A percentile compares a stretch with the other conserved stretches of the same genome.
Conservation (phyloP, 2,113 vertebrate genomes). For the Dolichotis patagonum region DNA sequence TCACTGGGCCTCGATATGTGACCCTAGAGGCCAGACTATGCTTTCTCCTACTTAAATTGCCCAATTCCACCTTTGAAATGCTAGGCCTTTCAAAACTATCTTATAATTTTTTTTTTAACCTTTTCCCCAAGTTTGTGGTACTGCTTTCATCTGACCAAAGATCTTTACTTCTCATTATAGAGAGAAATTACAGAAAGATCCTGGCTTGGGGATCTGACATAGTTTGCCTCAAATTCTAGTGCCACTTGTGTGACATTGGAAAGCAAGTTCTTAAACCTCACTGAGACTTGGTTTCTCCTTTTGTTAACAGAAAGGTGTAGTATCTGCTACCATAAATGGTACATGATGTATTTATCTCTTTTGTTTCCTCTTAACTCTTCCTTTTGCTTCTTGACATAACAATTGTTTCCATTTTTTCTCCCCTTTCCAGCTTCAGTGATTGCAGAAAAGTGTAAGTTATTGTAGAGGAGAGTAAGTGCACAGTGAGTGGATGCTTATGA, state of each 20-base stretch:
- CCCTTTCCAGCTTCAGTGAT: not conserved
- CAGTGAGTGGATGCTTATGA: not conserved
- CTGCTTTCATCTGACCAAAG: slow-evolving; percentile 28
- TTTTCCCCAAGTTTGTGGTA: not conserved
- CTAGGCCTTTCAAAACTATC: not conserved
- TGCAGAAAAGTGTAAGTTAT: not conserved
- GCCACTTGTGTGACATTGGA: not conserved
- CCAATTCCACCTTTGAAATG: not conserved
- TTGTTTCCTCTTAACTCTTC: not conserved
- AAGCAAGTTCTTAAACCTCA: not conserved
- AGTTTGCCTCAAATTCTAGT: not conserved
- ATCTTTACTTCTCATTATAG: not conserved
- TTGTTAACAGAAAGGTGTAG: not conserved
- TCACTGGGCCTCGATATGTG: not conserved
- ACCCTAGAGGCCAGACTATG: not conserved
- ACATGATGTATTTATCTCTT: not conserved
- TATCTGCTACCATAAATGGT: not conserved
- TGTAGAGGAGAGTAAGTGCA: no score
- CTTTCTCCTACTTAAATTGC: not conserved
- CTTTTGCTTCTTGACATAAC: not conserved
- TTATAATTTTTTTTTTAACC: not conserved
- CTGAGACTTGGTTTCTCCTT: not conserved
- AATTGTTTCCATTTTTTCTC: not conserved
- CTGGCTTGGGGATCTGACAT: not conserved
- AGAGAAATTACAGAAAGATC: not conserved